phyloP scores from a whole-genome alignment of 2,113 vertebrate genomes.

The Equus przewalskii region DNA sequence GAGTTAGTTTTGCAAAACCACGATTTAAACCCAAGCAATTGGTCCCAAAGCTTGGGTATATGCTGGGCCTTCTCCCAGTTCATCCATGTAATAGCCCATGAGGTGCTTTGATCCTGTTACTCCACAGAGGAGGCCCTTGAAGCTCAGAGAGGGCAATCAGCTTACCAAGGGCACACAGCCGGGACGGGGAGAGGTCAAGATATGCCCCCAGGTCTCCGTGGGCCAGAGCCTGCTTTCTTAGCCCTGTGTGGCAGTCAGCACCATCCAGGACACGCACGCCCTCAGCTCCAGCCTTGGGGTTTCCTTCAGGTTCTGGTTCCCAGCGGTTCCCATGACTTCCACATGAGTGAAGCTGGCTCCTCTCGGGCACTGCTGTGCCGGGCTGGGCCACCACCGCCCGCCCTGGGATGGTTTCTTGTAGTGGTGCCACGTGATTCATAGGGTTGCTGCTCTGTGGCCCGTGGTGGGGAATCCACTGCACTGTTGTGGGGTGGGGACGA shows the following conservation, averaged over 20 bases:
- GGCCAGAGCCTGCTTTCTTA: background rate
- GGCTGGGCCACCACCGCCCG: background rate
- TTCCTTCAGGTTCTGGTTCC: background rate
- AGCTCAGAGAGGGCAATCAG: background rate
- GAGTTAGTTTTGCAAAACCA: background rate
- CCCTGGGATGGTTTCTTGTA: background rate
- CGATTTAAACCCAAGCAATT: background rate
- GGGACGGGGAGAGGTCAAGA: background rate
- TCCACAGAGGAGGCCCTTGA: background rate
- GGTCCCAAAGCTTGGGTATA: background rate
- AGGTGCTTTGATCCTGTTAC: background rate
- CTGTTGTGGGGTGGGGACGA: no score
- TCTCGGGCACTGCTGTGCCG: background rate
- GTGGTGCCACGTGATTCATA: background rate
- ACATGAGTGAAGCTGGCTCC: background rate
- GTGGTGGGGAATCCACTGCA: background rate
- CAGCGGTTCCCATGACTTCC: no score
- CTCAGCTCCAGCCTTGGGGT: background rate
- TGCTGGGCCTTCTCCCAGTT: background rate
- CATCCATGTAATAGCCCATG: background rate
- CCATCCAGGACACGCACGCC: rapidly evolving
- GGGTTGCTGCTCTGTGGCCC: background rate
- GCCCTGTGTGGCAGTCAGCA: background rate
- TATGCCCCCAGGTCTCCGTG: background rate
- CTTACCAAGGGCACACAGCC: background rate